Percentiles rank a stretch among this genome's conserved stretches.
Conservation (phyloP, 2,888 invertebrate genomes). For the Blastobasis lacticolella region DNA sequence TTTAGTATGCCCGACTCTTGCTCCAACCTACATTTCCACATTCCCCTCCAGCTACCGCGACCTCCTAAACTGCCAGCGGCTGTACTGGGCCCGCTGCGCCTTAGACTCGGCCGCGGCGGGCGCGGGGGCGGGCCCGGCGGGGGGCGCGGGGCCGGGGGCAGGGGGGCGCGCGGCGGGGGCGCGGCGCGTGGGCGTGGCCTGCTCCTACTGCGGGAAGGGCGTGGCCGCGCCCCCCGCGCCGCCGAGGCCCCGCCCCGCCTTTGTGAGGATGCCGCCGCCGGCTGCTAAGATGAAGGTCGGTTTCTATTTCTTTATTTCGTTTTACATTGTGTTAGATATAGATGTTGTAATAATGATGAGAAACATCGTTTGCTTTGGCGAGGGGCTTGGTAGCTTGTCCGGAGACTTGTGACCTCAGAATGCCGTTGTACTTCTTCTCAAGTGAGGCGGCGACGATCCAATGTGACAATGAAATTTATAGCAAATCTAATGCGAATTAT, state of each 20-base stretch:
- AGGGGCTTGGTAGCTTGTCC: too few relatives aligned
- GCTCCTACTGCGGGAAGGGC: conserved; percentile 96
- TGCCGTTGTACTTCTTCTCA: too few relatives aligned
- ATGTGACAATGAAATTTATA: too few relatives aligned
- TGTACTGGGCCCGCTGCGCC: conserved; percentile 92
- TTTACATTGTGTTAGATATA: too few relatives aligned
- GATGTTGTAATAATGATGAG: too few relatives aligned
- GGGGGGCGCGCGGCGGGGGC: conserved; percentile 79
- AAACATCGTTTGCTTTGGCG: too few relatives aligned
- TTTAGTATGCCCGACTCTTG: too few relatives aligned
- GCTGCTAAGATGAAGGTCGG: conserved; percentile 82
- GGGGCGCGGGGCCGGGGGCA: conserved; percentile 61
- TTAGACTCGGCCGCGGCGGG: conserved; percentile 87
- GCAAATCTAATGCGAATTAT: too few relatives aligned
- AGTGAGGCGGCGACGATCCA: too few relatives aligned
- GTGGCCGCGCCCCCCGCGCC: conserved; percentile 87
- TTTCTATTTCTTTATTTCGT: too few relatives aligned
- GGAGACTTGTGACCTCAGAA: too few relatives aligned
- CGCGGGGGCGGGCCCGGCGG: conserved; percentile 63
- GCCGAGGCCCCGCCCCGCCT: conserved; percentile 71
- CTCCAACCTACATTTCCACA: too few relatives aligned
- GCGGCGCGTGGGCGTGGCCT: conserved; percentile 78
- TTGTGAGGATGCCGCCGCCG: conserved; percentile 77
- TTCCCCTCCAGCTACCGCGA: conserved; percentile 79
- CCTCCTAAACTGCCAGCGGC: conserved; percentile 90